Base-by-base conservation (phyloP, 1,140 invertebrate genomes). In the Trissolcus basalis region DNA sequence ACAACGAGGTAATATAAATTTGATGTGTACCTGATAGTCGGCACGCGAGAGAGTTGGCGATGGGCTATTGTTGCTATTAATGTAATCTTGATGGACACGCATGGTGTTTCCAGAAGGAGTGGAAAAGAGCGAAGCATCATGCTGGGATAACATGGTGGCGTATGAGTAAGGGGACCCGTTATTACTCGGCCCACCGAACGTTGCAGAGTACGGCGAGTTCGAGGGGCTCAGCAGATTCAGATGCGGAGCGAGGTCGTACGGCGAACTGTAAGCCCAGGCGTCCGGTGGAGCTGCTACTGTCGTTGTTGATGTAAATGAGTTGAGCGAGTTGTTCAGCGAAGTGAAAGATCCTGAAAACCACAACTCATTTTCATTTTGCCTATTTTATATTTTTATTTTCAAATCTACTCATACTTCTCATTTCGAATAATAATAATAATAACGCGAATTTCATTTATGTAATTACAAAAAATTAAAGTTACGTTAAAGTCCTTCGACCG, bases 211-310 rank as follows among this genome's bases (percentile, higher is more conserved):
- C 0, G 91, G 90, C 41, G 91, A 91, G 33, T 91, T 90, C 1
- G 93, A 90, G 0, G 93, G 92, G 50, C 92, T 94, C 6, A 94
- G 87, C n/a, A 93, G 82, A 70, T 94, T 91, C 32, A 93, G 75
- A 65, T 92, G 93, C 0, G 93, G 91, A 0, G 92, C 91, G 5
- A 94, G 81, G 78, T 95, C 93, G 80, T 94, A 94, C 0, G 93
- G 91, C 4, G 93, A 91, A 67, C 93, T 92, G 81, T 94, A 94
- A 0, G 90, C 89, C 93, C 94, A 95, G 4, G 93, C 92, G 76
- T 95, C 93, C 0, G 90, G 88, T 0, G 93, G 92, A 3, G 92
- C 90, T 1, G 92, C 88, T 0, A 89, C 88, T 32, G 88, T 87
- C 35, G 91, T 90, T 5, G 91, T 85, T 45, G 92, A 89, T 10